Evolutionary conservation across 2,113 vertebrate species (phyloP).

Genomic region (Raja brachyura): DNA sequence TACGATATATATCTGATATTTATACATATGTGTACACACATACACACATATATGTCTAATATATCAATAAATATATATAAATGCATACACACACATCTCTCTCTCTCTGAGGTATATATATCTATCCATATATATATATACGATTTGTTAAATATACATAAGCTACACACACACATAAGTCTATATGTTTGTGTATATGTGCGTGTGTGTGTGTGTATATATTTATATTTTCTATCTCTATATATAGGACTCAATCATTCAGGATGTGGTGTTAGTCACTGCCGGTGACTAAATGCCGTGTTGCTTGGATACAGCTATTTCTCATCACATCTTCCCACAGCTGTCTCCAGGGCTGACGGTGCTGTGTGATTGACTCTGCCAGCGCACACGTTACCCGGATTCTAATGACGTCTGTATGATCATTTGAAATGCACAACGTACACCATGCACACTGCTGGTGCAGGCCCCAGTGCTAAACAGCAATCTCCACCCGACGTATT

Average conservation of each 20-base stretch:
- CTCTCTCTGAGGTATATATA: too few relatives aligned
- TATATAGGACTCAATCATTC: constrained; percentile 55
- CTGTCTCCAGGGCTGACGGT: constrained; percentile 65
- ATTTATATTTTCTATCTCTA: not conserved
- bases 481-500: constrained; percentile 2
- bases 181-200: too few relatives aligned
- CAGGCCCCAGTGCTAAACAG: not conserved
- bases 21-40: too few relatives aligned
- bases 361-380: constrained; percentile 64
- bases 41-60: too few relatives aligned
- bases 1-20: not conserved
- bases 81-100: too few relatives aligned
- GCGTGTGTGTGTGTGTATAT: too few relatives aligned
- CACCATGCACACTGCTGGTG: constrained; percentile 42
- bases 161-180: too few relatives aligned
- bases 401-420: constrained; percentile 58
- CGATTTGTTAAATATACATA: too few relatives aligned
- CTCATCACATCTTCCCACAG: constrained; percentile 70
- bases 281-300: constrained; percentile 59
- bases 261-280: constrained; percentile 55
- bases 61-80: too few relatives aligned
- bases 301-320: constrained; percentile 74
- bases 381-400: constrained; percentile 63
- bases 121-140: too few relatives aligned
- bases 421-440: constrained; percentile 66